These are phyloP conservation scores for Lepidiolamprologus cunningtoni DNA, from an alignment of 2,113 vertebrate genomes.

Conservation along the genomic window DNA sequence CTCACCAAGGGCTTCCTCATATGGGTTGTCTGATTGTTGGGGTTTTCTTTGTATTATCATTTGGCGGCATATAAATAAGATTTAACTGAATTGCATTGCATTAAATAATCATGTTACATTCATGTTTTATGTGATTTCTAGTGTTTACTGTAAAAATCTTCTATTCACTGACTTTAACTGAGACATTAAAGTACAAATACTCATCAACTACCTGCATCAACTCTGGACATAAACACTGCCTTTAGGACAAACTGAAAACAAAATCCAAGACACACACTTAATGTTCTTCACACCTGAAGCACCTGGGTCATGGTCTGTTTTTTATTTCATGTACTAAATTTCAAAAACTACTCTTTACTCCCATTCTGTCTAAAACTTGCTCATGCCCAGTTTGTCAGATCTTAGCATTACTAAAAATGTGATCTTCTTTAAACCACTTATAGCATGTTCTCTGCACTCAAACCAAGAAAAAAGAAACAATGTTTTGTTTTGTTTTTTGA, in stretches of 20 bases:
- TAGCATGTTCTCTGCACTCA: background rate
- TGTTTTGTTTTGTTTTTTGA: background rate
- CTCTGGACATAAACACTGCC: background rate
- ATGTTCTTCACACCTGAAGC: background rate
- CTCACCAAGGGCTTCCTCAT: background rate
- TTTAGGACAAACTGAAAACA: background rate
- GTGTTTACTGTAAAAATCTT: background rate
- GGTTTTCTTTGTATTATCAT: background rate
- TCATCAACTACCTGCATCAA: background rate
- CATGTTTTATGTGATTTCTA: background rate
- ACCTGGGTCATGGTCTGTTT: background rate
- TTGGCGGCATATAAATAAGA: background rate
- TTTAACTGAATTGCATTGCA: background rate
- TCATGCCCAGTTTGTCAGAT: background rate
- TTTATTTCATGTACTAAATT: accelerated
- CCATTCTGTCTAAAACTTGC: background rate
- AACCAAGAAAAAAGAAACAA: background rate
- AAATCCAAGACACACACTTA: background rate
- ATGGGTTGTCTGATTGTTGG: background rate
- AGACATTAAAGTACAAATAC: background rate
- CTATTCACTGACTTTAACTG: background rate
- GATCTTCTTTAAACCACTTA: background rate
- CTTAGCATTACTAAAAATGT: background rate
- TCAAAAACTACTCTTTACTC: background rate
- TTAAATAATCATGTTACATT: background rate